Conservation (phyloP, 2,113 vertebrate species). For the Okapia johnstoni region DNA sequence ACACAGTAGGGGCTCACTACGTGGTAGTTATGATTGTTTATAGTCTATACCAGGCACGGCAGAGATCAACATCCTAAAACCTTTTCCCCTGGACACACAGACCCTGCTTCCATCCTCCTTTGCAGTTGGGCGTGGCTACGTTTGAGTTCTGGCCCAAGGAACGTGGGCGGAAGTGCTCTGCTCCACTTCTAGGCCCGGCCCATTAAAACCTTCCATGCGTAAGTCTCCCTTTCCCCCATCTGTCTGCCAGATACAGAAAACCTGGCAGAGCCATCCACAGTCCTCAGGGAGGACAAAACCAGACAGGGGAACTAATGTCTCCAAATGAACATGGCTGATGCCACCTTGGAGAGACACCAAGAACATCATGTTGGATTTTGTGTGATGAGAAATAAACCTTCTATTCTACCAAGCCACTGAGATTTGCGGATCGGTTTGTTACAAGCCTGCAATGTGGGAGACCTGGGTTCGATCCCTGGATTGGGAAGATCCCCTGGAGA, state of each 20-base stretch:
- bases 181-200: neutral
- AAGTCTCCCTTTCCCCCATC: neutral
- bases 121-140: neutral
- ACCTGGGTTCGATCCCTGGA: neutral
- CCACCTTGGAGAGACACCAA: conserved; percentile 30
- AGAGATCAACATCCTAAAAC: neutral
- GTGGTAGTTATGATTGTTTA: neutral
- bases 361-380: neutral
- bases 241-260: conserved; percentile 49
- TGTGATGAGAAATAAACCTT: neutral
- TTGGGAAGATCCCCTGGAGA: neutral
- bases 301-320: neutral
- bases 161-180: neutral
- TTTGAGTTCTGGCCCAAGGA: neutral
- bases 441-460: neutral
- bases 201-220: neutral
- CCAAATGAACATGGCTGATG: neutral
- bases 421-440: neutral
- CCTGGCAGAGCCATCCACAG: neutral
- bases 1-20: neutral
- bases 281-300: conserved; percentile 2
- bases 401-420: neutral
- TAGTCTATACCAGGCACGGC: neutral
- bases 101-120: neutral
- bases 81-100: neutral